Evolutionary conservation across 1,140 invertebrate species (phyloP), one percentile per base, ranked within the genome.

Genomic region (Lepeophtheirus salmonis): DNA sequence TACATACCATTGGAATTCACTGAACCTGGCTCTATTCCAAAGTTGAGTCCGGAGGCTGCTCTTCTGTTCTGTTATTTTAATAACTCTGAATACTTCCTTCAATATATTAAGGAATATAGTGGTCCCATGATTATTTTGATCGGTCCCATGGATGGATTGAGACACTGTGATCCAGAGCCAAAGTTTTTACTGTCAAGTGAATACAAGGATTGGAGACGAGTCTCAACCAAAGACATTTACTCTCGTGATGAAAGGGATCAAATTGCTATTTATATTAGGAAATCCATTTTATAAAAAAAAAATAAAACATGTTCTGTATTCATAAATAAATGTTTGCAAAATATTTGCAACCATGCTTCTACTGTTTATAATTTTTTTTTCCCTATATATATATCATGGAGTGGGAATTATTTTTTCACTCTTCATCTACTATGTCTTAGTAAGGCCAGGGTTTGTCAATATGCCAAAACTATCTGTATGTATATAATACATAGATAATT

Each of bases 1-100:
- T 50, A 23, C 14, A 41, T 57, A 20, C 55, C 55, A 2, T 21
- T 57, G 23, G 21, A 3, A 12, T 57, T 57, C 25, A 57, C 55
- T 41, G 23, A 26, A 41, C 55, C 55, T 2, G 55, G 55, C 3
- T 16, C 20, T 24, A 30, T 57, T 14, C 55, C 55, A 12, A 2
- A 57, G 23, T n/a, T 57, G 25, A 17, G 14, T 50, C 22, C 55
- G 2, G 26, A 50, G 22, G 17, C 23, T 17, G 55, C 55, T 1
- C 26, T 57, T 10, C 26, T 57, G n/a, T 57, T 57, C 14, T 57
- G 55, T 23, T 57, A 57, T 20, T 57, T 57, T n/a, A 57, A 57
- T 20, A 25, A 48, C 55, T 25, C 25, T 1, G 55, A 57, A n/a
- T 57, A 26, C 26, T 57, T 57, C 25, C 55, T 24, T 57, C 55